Evolutionary conservation across 2,888 invertebrate genomes (phyloP).

Genomic region (Lasioglossum morio): DNA sequence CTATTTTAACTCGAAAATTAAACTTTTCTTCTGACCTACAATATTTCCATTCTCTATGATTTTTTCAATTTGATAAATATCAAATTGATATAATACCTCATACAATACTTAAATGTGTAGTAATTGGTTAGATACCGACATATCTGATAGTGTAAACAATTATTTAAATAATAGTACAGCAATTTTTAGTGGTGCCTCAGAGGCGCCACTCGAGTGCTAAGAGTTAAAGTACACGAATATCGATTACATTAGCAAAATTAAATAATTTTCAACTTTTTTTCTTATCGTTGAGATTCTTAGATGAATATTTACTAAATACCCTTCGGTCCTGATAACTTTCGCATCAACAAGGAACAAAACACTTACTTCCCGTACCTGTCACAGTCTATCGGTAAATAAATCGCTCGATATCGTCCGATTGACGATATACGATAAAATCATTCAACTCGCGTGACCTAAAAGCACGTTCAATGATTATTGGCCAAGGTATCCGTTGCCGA

Average conservation of each 20-base stretch:
- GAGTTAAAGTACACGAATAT: not conserved
- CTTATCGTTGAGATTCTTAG: not conserved
- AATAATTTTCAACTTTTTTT: not conserved
- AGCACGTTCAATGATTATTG: slow-evolving; percentile 22
- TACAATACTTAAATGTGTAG: too few relatives aligned
- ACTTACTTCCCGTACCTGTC: not conserved
- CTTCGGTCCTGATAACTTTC: not conserved
- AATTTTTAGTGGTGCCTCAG: too few relatives aligned
- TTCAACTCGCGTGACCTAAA: slow-evolving; percentile 13
- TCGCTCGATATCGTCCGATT: not conserved
- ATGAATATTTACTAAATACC: not conserved
- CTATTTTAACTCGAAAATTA: too few relatives aligned
- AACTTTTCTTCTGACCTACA: too few relatives aligned
- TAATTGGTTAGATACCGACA: too few relatives aligned
- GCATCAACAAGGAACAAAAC: not conserved
- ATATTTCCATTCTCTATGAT: too few relatives aligned
- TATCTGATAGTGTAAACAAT: too few relatives aligned
- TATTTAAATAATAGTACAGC: too few relatives aligned
- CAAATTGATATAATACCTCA: too few relatives aligned
- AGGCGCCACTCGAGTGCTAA: too few relatives aligned
- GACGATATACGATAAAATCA: slow-evolving; percentile 17
- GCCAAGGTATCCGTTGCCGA: slow-evolving; percentile 1
- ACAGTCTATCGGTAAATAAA: not conserved
- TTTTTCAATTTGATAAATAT: too few relatives aligned
- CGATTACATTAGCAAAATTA: not conserved